A percentile compares a stretch with the other conserved stretches of the same genome.
Evolutionary conservation across 2,888 invertebrate species (phyloP).

Genomic region (Rhorus exstirpatorius): DNA sequence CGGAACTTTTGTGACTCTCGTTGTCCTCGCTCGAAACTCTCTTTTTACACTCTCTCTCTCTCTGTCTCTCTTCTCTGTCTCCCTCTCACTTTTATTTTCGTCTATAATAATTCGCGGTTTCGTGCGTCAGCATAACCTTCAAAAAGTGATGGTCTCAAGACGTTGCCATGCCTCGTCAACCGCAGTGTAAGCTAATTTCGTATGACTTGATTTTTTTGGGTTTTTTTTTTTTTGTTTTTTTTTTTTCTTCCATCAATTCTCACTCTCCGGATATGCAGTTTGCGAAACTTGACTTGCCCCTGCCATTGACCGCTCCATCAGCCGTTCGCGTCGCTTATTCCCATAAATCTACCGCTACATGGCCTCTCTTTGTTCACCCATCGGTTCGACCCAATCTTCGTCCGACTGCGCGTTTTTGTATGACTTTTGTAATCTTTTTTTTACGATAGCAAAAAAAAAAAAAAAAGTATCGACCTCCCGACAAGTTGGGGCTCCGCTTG

Average conservation of each 20-base stretch:
- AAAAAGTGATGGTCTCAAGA: slow-evolving; percentile 69
- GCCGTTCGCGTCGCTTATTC: too few relatives aligned
- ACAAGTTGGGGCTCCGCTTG: too few relatives aligned
- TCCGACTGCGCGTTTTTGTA: too few relatives aligned
- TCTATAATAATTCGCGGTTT: slow-evolving; percentile 52
- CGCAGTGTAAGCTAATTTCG: slow-evolving; percentile 62
- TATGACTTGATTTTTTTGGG: slow-evolving; percentile 26
- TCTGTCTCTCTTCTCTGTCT: slow-evolving; percentile 60
- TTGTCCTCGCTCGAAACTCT: slow-evolving; percentile 17
- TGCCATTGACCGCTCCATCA: too few relatives aligned
- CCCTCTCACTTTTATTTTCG: slow-evolving; percentile 51
- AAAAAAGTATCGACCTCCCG: too few relatives aligned
- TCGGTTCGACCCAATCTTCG: too few relatives aligned
- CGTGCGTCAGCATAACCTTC: slow-evolving; percentile 78
- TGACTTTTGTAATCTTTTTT: too few relatives aligned
- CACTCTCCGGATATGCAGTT: background rate
- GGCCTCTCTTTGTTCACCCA: too few relatives aligned
- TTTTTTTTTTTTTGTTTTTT: slow-evolving; percentile 46
- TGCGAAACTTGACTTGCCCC: too few relatives aligned
- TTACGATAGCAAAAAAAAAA: too few relatives aligned
- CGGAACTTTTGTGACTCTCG: too few relatives aligned
- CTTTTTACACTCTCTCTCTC: slow-evolving; percentile 15
- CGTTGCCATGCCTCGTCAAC: slow-evolving; percentile 65
- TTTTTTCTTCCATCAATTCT: slow-evolving; percentile 13
- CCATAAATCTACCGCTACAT: too few relatives aligned